Conservation (phyloP, 1,140 invertebrate species). For the Drosophila lini region DNA sequence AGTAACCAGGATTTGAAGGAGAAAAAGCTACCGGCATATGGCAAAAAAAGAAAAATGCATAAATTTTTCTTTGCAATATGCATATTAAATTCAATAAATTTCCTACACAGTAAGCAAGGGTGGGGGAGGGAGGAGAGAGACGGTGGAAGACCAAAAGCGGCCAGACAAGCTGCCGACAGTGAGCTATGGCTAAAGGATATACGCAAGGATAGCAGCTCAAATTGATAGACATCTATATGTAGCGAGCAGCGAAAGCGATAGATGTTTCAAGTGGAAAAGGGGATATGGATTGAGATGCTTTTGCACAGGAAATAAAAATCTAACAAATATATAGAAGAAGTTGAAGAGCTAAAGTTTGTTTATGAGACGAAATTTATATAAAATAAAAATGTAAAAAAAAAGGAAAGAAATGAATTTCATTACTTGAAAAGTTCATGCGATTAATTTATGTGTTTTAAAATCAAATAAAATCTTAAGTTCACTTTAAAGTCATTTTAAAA, state of each 20-base stretch:
- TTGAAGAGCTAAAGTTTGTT: conserved; percentile 3
- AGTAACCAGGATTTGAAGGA: conserved; percentile 8
- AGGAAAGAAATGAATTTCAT: too few species aligned
- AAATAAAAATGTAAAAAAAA: neutral
- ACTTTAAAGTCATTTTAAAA: neutral
- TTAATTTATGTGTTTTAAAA: too few species aligned
- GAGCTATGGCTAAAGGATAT: conserved; percentile 56
- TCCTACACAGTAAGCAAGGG: conserved; percentile 26
- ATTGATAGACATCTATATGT: conserved; percentile 57
- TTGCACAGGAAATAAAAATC: conserved; percentile 24
- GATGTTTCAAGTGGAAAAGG: conserved; percentile 24
- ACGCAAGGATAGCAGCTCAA: conserved; percentile 53
- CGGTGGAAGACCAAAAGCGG: neutral
- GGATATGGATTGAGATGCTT: conserved; percentile 1
- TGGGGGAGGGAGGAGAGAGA: neutral
- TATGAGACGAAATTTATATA: neutral
- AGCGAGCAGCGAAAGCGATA: conserved; percentile 21
- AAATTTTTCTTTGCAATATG: conserved; percentile 71
- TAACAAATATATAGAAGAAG: neutral
- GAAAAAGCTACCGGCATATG: conserved; percentile 26
- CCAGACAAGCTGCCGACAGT: conserved; percentile 55
- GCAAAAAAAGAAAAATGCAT: conserved; percentile 61
- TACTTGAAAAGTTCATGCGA: too few species aligned
- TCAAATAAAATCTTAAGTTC: too few species aligned
- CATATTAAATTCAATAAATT: conserved; percentile 83